These are phyloP conservation scores for Drosophila virilis DNA, from an alignment of 1,140 invertebrate species.

Conservation along the genomic window DNA sequence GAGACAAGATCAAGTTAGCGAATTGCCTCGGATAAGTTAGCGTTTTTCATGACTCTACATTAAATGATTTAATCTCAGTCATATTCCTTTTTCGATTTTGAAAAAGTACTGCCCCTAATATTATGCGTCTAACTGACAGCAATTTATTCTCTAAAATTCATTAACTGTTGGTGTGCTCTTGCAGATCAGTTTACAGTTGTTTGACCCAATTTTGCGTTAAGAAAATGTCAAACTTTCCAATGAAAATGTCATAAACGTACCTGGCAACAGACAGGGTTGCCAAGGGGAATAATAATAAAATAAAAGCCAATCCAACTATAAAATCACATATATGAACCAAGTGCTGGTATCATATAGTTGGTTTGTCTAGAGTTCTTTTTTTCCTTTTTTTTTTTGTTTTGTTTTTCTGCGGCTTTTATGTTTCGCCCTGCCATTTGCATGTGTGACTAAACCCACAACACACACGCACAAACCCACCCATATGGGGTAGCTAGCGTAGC, in stretches of 20 bases:
- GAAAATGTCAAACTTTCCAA: neutral
- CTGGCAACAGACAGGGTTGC: neutral
- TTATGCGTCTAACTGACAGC: no score
- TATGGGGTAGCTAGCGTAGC: neutral
- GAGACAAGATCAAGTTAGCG: no score
- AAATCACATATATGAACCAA: neutral
- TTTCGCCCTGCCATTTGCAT: conserved; percentile 53
- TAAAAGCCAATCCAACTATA: neutral
- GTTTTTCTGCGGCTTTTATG: conserved; percentile 24
- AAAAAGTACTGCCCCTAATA: no score
- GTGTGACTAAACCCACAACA: conserved; percentile 42
- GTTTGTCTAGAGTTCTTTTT: neutral
- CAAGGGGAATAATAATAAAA: neutral
- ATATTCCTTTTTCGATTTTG: no score
- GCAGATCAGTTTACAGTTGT: no score
- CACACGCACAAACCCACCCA: conserved; percentile 25
- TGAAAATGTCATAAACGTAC: neutral
- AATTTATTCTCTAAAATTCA: no score
- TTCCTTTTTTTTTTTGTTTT: no score
- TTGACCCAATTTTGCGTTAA: no score
- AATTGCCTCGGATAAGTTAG: no score
- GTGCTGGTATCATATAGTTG: conserved; percentile 39
- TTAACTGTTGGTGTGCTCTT: no score
- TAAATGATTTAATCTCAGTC: no score
- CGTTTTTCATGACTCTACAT: no score